Evolutionary conservation across 2,113 vertebrate species (phyloP).

Genomic region (Ictalurus punctatus): DNA sequence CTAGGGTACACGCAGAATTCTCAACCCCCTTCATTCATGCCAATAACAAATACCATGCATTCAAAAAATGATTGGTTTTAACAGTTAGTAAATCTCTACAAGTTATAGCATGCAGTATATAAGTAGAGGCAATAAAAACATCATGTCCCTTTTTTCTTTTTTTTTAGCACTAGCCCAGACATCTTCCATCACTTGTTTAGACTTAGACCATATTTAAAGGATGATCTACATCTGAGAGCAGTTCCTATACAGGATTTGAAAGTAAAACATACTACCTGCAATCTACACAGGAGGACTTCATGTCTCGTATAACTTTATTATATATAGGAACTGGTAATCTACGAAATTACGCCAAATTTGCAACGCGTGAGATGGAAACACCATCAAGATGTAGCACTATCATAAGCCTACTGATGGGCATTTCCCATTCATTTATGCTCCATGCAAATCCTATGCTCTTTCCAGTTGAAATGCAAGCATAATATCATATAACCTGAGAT

Average conservation of each 20-base stretch:
- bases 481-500: neutral
- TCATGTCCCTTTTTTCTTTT: neutral
- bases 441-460: neutral
- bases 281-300: neutral
- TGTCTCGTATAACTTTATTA: neutral
- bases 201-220: neutral
- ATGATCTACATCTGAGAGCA: slow-evolving; percentile 52
- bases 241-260: slow-evolving; percentile 38
- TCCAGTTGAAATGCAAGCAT: neutral
- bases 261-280: slow-evolving; percentile 11
- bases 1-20: neutral
- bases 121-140: neutral
- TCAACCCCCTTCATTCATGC: slow-evolving; percentile 47
- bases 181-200: neutral
- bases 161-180: neutral
- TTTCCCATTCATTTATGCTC: neutral
- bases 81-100: neutral
- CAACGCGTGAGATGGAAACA: neutral
- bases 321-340: neutral
- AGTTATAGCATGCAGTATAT: neutral
- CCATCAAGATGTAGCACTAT: neutral
- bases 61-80: neutral
- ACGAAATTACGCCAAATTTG: neutral
- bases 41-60: slow-evolving; percentile 54
- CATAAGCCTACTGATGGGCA: neutral